phyloP scores from a whole-genome alignment of 35 echinoderm and acorn worm species.

The Heliocidaris erythrogramma region DNA sequence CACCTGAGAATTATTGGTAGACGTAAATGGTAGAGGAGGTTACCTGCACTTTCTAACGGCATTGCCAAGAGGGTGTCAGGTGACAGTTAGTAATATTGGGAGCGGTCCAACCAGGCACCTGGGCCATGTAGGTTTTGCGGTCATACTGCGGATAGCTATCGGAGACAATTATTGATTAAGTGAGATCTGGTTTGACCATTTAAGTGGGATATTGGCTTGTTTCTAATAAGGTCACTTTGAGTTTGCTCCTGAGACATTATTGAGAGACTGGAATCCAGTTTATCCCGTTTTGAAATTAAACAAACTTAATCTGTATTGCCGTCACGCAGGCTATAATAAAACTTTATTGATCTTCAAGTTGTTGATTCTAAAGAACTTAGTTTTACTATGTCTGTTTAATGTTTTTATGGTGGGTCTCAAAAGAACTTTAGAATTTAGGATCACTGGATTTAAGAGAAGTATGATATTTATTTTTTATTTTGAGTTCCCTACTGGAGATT shows the following conservation, averaged over 20 bases:
- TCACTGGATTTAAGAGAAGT: no score
- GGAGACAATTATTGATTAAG: background rate
- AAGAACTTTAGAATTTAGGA: no score
- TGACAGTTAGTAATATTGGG: background rate
- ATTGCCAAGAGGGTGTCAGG: background rate
- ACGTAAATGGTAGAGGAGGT: background rate
- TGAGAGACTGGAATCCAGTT: background rate
- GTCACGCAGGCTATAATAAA: background rate
- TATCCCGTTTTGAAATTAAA: background rate
- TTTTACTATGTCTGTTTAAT: background rate
- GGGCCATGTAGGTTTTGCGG: background rate
- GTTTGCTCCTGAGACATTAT: background rate
- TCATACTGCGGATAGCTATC: background rate
- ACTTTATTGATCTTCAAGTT: background rate
- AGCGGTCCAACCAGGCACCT: background rate
- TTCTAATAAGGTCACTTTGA: background rate
- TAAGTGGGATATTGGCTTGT: background rate
- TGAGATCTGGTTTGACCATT: slow-evolving; percentile 7
- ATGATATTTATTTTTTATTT: no score
- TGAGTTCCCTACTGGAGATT: no score
- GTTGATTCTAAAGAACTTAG: background rate
- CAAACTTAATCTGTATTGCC: background rate
- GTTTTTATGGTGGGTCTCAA: background rate
- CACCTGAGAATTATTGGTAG: background rate
- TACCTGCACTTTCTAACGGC: background rate